Percentiles rank a stretch among this genome's conserved stretches.
Conservation (phyloP, 2,797 vertebrate genomes). For the Rhodeus uyekii region DNA sequence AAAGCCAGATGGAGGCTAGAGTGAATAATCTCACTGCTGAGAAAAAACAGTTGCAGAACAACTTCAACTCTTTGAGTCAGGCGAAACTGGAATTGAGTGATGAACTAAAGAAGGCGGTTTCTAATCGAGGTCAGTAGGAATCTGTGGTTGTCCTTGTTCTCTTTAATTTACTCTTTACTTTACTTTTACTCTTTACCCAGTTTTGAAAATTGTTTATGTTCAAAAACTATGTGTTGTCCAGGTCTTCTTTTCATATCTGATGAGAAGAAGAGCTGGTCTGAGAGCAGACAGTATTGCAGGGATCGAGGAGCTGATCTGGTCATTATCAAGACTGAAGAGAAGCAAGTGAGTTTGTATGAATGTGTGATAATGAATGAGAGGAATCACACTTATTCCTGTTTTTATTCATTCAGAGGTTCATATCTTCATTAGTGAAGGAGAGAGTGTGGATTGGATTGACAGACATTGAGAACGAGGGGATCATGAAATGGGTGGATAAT, state of each 20-base stretch:
- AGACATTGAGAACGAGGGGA: too few relatives aligned
- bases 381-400: not conserved
- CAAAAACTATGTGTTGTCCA: too few relatives aligned
- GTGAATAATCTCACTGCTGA: not conserved
- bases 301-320: not conserved
- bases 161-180: too few relatives aligned
- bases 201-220: too few relatives aligned
- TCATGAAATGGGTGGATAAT: too few relatives aligned
- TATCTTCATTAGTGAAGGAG: not conserved
- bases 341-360: not conserved
- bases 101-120: too few relatives aligned
- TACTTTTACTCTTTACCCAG: too few relatives aligned
- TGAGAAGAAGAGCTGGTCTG: not conserved
- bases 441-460: too few relatives aligned
- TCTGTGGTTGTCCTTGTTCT: not conserved
- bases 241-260: not conserved
- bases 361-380: not conserved
- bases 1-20: too few relatives aligned
- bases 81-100: not conserved
- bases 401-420: not conserved
- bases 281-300: not conserved
- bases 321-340: not conserved
- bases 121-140: not conserved
- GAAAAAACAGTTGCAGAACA: not conserved
- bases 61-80: not conserved